Conservation (phyloP, 1,140 invertebrate genomes). For the Leguminivora glycinivorella region DNA sequence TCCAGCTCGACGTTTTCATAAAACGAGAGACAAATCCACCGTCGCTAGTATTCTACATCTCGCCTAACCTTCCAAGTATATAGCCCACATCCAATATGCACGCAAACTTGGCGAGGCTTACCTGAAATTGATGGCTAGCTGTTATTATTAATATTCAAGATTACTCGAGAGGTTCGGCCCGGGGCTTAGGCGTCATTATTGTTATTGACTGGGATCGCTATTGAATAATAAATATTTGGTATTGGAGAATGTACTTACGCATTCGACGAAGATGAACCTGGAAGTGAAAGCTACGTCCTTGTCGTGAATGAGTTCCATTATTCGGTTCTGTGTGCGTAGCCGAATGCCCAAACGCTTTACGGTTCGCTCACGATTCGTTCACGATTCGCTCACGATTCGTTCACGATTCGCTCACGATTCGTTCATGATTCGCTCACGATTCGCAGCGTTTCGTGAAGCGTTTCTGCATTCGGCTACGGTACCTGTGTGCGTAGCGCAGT, state of each 20-base stretch:
- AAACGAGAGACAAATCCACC: not conserved
- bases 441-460: no score
- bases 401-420: no score
- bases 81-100: conserved; percentile 25
- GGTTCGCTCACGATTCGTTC: no score
- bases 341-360: no score
- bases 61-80: not conserved
- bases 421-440: no score
- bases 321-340: no score
- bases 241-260: not conserved
- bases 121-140: conserved; percentile 25
- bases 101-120: conserved; percentile 25
- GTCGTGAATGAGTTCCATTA: not conserved
- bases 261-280: not conserved
- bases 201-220: not conserved
- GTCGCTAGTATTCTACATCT: not conserved
- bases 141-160: conserved; percentile 29
- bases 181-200: conserved; percentile 10
- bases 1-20: not conserved
- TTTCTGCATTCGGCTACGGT: no score
- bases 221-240: not conserved
- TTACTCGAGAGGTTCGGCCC: conserved; percentile 9
- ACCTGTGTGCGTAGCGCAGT: no score
- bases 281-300: not conserved
- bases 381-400: no score